Base-by-base conservation (phyloP, 2,888 invertebrate species). In the Anaspis maculata region DNA sequence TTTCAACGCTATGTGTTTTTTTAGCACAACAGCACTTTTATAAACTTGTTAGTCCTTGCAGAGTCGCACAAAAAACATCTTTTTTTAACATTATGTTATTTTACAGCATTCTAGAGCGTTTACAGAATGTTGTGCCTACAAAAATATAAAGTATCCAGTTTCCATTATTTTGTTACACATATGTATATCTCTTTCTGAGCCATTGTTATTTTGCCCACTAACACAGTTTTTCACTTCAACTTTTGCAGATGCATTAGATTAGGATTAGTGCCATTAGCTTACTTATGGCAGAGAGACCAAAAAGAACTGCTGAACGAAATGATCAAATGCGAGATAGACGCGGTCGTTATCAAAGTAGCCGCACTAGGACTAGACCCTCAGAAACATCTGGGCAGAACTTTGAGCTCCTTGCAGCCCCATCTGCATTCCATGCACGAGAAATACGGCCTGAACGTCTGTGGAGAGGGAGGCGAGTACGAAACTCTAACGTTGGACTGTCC, bases 391-490 rank as follows among this genome's bases (percentile, higher is more conserved):
- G 95, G 95, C 22, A 77, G 86, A 70, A 77, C 83, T 24, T 72
- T 96, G 46, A 73, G 76, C 47, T 82, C 92, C 51, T 80, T 97
- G 61, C 84, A 88, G 57, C 79, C 89, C 9, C 88, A 94, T 66
- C 76, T 98, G 57, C 63, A 83, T 46, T 74, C 82, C 63, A 87
- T 96, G 83, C 83, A 87, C 58, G 83, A 88, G 61, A 90, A 94
- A 67, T 98, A 89, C 67, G 94, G 92, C 31, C 71, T 94, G 44
- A 91, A 94, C 70, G 80, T 95, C 24, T 96, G 95, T 67, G 98
- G 98, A 12, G 98, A 99, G 70, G 98, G 98, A 27, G 98, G 98
- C 31, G 98, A 99, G 67, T 98, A 95, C 62, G 98, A 98, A 70
- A 92, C 96, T 15, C 88, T 98, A 62, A 95, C 95, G 4, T 70